Conservation (phyloP, 1,140 invertebrate genomes). For the Zaprionus davidi region DNA sequence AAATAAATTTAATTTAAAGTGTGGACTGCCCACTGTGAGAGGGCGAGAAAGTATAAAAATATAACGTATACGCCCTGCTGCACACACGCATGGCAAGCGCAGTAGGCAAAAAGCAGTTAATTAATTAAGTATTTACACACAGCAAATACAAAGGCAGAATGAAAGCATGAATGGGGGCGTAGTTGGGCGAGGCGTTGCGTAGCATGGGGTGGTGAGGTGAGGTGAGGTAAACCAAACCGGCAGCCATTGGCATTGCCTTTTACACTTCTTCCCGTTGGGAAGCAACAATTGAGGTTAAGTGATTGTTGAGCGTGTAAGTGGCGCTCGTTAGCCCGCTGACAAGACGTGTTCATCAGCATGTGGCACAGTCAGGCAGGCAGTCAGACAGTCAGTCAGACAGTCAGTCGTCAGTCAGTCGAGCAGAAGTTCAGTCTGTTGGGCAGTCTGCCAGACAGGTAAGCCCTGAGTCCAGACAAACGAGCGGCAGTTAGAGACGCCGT, state of each 20-base stretch:
- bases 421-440: background rate
- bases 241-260: constrained; percentile 73
- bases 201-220: background rate
- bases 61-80: constrained; percentile 40
- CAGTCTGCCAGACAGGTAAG: constrained; percentile 23
- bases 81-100: constrained; percentile 25
- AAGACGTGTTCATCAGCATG: constrained; percentile 77
- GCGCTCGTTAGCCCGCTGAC: constrained; percentile 76
- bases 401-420: constrained; percentile 5
- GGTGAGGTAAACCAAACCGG: constrained; percentile 29
- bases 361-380: constrained; percentile 30
- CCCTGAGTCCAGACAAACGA: constrained; percentile 58
- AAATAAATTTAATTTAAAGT: constrained; percentile 9
- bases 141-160: constrained; percentile 36
- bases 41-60: constrained; percentile 22
- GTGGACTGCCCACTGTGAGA: constrained; percentile 4
- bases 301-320: constrained; percentile 77
- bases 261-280: constrained; percentile 64
- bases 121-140: constrained; percentile 77
- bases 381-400: constrained; percentile 9
- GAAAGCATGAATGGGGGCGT: background rate
- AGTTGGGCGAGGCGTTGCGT: background rate
- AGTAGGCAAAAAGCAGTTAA: constrained; percentile 64
- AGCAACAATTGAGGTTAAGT: constrained; percentile 78
- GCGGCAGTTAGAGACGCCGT: constrained; percentile 49